Conservation (phyloP, 2,888 invertebrate genomes). For the Pharmacophagus antenor region DNA sequence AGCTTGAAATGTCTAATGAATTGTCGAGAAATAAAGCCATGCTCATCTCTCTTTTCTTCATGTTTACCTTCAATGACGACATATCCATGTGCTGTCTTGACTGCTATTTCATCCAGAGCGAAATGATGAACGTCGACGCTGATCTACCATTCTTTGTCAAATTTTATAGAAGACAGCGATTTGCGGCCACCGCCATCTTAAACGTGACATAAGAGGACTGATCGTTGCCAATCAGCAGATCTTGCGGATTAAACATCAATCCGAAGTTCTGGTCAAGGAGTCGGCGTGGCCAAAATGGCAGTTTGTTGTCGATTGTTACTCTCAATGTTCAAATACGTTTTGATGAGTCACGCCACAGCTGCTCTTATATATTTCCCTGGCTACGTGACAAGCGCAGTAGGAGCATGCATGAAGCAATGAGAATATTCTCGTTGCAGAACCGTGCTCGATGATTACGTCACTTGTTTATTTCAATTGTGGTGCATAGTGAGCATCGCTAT, state of each 20-base stretch:
- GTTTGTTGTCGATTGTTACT: constrained; percentile 50
- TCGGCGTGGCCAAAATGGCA: constrained; percentile 60
- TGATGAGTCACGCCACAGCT: constrained; percentile 35
- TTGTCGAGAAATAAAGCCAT: constrained; percentile 87
- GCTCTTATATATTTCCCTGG: constrained; percentile 44
- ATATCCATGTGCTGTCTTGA: constrained; percentile 85
- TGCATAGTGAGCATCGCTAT: constrained; percentile 11
- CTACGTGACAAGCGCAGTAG: constrained; percentile 35
- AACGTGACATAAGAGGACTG: constrained; percentile 49
- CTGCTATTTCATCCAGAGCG: constrained; percentile 87
- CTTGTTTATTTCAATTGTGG: constrained; percentile 25
- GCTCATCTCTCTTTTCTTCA: constrained; percentile 88
- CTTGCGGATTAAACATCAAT: constrained; percentile 64
- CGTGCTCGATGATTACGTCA: constrained; percentile 21
- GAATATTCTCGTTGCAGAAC: constrained; percentile 46
- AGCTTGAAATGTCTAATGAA: constrained; percentile 86
- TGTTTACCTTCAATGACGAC: constrained; percentile 89
- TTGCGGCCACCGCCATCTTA: constrained; percentile 59
- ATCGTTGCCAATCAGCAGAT: constrained; percentile 52
- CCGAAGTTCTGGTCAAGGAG: constrained; percentile 72
- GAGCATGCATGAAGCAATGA: constrained; percentile 36
- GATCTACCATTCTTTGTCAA: constrained; percentile 82
- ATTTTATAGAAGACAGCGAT: constrained; percentile 72
- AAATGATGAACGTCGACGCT: constrained; percentile 89
- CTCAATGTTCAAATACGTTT: constrained; percentile 36